A percentile compares a stretch with the other conserved stretches of the same genome.
phyloP scores from a whole-genome alignment of 1,140 invertebrate species.

The Drosophila yakuba region DNA sequence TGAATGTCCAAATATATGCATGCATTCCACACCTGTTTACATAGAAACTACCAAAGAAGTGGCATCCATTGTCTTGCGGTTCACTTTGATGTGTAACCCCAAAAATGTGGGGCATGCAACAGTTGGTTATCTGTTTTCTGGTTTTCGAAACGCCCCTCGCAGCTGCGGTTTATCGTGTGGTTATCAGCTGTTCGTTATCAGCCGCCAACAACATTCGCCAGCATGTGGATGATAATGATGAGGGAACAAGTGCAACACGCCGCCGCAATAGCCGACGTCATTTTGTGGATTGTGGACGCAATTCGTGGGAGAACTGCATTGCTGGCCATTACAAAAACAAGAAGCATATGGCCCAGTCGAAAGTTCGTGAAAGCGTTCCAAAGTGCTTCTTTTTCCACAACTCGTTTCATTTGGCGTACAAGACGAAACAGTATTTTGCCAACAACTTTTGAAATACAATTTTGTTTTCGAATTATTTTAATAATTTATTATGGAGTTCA shows the following conservation, averaged over 20 bases:
- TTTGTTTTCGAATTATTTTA: too few species aligned
- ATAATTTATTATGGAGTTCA: too few species aligned
- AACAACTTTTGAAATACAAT: too few species aligned
- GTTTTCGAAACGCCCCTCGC: conserved; percentile 29
- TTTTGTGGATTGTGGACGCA: conserved; percentile 30
- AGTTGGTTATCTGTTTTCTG: conserved; percentile 40
- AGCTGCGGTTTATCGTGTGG: conserved; percentile 38
- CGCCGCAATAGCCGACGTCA: conserved; percentile 53
- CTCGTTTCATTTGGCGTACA: too few species aligned
- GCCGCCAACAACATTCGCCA: conserved; percentile 18
- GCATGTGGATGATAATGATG: conserved; percentile 47
- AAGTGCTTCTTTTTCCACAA: too few species aligned
- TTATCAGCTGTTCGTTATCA: conserved; percentile 59
- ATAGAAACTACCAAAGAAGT: conserved; percentile 5
- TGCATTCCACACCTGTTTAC: conserved; percentile 29
- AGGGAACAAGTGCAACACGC: conserved; percentile 69
- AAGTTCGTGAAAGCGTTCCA: too few species aligned
- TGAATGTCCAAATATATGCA: conserved; percentile 29
- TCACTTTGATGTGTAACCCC: conserved; percentile 36
- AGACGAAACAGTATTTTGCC: too few species aligned
- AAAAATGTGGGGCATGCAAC: conserved; percentile 55
- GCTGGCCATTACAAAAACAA: too few species aligned
- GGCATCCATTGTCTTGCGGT: conserved; percentile 31
- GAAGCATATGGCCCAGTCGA: too few species aligned
- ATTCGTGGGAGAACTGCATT: neutral